These are phyloP conservation scores for Gasterosteus nipponicus DNA, from an alignment of 2,113 vertebrate species.

Conservation along the genomic window DNA sequence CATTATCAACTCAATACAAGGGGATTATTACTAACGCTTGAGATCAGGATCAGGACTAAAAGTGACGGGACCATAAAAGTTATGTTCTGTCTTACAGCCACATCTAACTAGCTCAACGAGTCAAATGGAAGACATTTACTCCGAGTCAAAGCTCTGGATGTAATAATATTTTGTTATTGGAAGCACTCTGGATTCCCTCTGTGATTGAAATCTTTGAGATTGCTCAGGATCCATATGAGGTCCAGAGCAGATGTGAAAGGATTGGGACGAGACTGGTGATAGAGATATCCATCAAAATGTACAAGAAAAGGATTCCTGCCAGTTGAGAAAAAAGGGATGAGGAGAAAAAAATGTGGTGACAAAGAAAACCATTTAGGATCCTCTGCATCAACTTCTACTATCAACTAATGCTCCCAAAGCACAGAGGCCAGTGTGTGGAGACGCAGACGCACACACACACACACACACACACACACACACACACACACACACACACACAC, in stretches of 20 bases:
- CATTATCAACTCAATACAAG: neutral
- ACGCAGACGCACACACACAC: neutral
- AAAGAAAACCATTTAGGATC: slow-evolving; percentile 1
- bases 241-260: neutral
- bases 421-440: slow-evolving; percentile 26
- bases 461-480: neutral
- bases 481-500: neutral
- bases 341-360: neutral
- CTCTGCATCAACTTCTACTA: slow-evolving; percentile 13
- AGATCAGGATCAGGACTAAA: neutral
- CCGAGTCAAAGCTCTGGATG: neutral
- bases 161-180: too few relatives aligned
- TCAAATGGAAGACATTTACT: neutral
- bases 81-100: neutral
- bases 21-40: neutral
- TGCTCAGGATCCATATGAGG: neutral
- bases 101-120: neutral
- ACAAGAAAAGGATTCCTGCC: neutral
- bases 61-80: neutral
- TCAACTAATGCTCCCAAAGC: slow-evolving; percentile 2
- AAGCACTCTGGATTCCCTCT: too few relatives aligned
- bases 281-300: neutral
- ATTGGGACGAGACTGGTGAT: neutral
- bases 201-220: too few relatives aligned
- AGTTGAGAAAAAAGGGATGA: neutral